phyloP scores from a whole-genome alignment of 2,888 invertebrate genomes.

The Eueremaeus valkanovi region DNA sequence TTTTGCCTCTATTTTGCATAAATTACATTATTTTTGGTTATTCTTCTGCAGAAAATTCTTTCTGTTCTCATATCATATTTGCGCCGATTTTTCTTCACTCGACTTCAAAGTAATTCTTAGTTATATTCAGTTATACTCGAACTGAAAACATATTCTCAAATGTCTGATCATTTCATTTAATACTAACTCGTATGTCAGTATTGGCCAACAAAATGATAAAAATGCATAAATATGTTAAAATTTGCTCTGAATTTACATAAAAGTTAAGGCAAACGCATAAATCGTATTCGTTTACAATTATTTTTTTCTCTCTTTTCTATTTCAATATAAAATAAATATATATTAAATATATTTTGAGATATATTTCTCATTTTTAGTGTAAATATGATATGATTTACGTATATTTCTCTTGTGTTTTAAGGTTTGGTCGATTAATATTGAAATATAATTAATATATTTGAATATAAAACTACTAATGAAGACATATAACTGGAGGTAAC shows the following conservation, averaged over 20 bases:
- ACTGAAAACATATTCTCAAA: not conserved
- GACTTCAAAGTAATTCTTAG: too few species aligned
- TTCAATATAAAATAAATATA: too few species aligned
- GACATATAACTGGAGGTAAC: slow-evolving; percentile 11
- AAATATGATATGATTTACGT: not conserved
- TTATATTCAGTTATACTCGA: too few species aligned
- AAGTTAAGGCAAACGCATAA: not conserved
- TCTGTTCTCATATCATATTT: not conserved
- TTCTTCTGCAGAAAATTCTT: not conserved
- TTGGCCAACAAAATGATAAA: not conserved
- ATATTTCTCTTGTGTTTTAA: not conserved
- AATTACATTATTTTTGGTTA: not conserved
- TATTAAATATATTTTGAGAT: not conserved
- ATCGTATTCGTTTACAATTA: not conserved
- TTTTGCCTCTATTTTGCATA: not conserved
- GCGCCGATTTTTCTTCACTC: too few species aligned
- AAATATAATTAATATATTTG: not conserved
- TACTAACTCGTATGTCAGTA: not conserved
- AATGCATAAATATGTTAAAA: slow-evolving; percentile 8
- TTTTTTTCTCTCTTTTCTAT: not conserved
- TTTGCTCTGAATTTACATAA: not conserved
- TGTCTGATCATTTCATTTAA: not conserved
- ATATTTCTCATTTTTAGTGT: not conserved
- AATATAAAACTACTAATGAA: slow-evolving; percentile 17
- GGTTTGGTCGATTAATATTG: not conserved